phyloP scores from a whole-genome alignment of 2,113 vertebrate species.

The Microtus richardsoni region DNA sequence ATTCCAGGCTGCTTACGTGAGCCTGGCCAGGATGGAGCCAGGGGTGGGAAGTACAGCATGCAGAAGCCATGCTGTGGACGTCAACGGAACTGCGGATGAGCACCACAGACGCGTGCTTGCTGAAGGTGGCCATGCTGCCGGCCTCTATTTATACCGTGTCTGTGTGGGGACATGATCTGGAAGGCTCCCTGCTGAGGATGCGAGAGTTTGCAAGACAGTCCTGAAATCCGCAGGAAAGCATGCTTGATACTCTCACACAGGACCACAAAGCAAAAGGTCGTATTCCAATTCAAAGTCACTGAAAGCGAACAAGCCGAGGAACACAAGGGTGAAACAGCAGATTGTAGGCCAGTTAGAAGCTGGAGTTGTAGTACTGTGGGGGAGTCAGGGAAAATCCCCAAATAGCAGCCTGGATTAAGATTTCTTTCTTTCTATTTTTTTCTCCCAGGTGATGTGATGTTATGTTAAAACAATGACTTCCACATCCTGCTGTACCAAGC shows the following conservation, averaged over 20 bases:
- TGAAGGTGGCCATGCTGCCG: background rate
- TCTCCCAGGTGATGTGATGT: slow-evolving; percentile 6
- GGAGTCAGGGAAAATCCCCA: background rate
- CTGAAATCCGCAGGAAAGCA: background rate
- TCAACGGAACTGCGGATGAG: rapidly evolving
- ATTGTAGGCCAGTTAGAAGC: slow-evolving; percentile 3
- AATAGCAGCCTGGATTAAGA: background rate
- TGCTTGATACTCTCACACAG: background rate
- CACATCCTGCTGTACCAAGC: slow-evolving; percentile 63
- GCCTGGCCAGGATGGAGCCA: background rate
- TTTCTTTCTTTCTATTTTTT: background rate
- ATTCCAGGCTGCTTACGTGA: background rate
- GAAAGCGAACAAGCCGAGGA: background rate
- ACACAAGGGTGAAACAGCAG: background rate
- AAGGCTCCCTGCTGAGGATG: background rate
- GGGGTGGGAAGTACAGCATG: background rate
- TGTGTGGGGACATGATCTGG: background rate
- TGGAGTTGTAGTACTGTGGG: background rate
- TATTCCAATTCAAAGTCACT: background rate
- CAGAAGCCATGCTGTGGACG: rapidly evolving
- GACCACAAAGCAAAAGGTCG: background rate
- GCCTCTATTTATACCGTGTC: too few species aligned
- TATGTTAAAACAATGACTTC: slow-evolving; percentile 71
- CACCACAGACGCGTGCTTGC: rapidly evolving
- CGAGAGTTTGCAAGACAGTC: background rate